A percentile compares a stretch with the other conserved stretches of the same genome.
phyloP scores from a whole-genome alignment of 1,140 invertebrate genomes.

The Archivesica marissinica region DNA sequence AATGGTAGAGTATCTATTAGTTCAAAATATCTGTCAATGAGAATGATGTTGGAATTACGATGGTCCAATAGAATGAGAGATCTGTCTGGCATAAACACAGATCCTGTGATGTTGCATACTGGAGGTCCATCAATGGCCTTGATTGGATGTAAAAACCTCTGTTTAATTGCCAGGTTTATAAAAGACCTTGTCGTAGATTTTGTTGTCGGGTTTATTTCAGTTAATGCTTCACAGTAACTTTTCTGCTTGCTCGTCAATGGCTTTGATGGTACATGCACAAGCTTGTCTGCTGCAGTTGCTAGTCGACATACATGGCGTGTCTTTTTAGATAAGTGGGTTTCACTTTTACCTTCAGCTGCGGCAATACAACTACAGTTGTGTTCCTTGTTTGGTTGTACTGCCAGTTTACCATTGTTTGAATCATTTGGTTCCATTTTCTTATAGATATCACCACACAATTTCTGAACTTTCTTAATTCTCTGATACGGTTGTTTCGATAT shows the following conservation, averaged over 20 bases:
- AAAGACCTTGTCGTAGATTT: too few relatives aligned
- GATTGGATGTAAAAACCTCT: neutral
- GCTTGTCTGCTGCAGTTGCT: neutral
- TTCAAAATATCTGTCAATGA: neutral
- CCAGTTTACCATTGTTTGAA: neutral
- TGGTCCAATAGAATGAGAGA: neutral
- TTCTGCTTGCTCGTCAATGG: neutral
- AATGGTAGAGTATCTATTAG: neutral
- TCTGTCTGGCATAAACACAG: neutral
- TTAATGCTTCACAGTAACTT: too few relatives aligned
- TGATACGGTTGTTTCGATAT: neutral
- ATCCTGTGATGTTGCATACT: neutral
- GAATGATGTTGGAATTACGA: neutral
- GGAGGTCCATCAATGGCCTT: neutral
- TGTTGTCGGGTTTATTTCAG: too few relatives aligned
- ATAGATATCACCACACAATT: neutral
- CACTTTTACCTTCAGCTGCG: neutral
- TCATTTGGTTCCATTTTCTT: neutral
- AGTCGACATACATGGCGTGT: neutral
- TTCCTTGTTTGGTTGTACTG: neutral
- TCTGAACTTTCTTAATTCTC: neutral
- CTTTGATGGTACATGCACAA: neutral
- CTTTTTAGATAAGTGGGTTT: neutral
- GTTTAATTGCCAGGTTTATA: neutral
- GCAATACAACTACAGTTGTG: neutral